A percentile compares a stretch with the other conserved stretches of the same genome.
Conservation (phyloP, 2,797 vertebrate genomes). For the Limosa lapponica region DNA sequence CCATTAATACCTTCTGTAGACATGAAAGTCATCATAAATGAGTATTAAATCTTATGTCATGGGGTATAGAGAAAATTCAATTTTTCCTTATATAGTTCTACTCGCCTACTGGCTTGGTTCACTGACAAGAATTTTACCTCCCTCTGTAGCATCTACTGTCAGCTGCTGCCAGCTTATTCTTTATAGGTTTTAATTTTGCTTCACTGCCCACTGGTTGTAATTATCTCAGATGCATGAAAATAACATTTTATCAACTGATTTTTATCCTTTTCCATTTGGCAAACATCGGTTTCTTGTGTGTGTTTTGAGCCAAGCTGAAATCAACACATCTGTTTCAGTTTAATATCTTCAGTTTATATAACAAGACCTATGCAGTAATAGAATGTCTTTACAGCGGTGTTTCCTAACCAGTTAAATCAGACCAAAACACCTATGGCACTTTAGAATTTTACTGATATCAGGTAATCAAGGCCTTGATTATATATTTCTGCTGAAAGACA, state of each 20-base stretch:
- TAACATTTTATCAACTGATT: constrained; percentile 67
- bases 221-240: constrained; percentile 69
- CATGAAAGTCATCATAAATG: constrained; percentile 5
- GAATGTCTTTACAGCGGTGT: constrained; percentile 6
- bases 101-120: background rate
- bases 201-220: constrained; percentile 61
- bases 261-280: constrained; percentile 65
- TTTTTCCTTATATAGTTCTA: background rate
- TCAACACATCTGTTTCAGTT: constrained; percentile 72
- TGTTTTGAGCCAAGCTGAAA: constrained; percentile 66
- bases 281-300: constrained; percentile 48
- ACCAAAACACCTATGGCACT: constrained; percentile 23
- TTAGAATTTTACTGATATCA: background rate
- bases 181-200: constrained; percentile 65
- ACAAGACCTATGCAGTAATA: constrained; percentile 23
- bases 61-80: background rate
- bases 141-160: background rate
- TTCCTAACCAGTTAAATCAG: constrained; percentile 16
- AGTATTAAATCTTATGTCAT: background rate
- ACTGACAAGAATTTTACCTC: constrained; percentile 26
- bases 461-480: background rate
- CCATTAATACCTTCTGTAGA: background rate
- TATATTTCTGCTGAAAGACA: background rate
- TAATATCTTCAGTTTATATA: constrained; percentile 40
- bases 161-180: constrained; percentile 40